phyloP scores from a whole-genome alignment of 2,113 vertebrate species.

The Talpa occidentalis region DNA sequence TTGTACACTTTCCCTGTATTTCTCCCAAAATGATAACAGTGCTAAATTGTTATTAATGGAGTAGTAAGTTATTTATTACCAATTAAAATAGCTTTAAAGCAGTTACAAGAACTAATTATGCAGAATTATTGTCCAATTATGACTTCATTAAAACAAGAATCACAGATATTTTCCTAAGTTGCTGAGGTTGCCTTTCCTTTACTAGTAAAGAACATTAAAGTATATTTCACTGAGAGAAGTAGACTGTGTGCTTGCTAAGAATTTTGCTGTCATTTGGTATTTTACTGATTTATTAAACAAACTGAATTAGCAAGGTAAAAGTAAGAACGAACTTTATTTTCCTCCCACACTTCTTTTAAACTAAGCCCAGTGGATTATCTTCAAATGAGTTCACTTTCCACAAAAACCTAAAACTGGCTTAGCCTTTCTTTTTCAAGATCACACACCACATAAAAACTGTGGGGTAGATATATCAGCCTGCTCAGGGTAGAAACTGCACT shows the following conservation, averaged over 20 bases:
- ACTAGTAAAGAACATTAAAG: not conserved
- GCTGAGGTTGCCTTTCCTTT: not conserved
- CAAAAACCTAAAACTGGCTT: not conserved
- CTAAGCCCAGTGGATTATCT: not conserved
- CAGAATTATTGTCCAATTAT: slow-evolving; percentile 50
- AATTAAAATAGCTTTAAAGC: slow-evolving; percentile 19
- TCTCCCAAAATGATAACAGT: slow-evolving; percentile 43
- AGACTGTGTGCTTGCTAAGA: not conserved
- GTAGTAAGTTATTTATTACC: slow-evolving; percentile 29
- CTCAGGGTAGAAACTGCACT: not conserved
- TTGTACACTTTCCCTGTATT: not conserved
- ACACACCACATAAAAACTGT: not conserved
- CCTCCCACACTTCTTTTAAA: not conserved
- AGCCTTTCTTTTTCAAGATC: not conserved
- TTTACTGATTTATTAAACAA: slow-evolving; percentile 1
- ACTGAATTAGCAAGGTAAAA: not conserved
- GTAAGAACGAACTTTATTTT: not conserved
- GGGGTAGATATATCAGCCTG: not conserved
- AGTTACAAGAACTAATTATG: slow-evolving; percentile 15
- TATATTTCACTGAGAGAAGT: not conserved
- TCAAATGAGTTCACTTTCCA: slow-evolving; percentile 37
- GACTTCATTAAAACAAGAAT: slow-evolving; percentile 36
- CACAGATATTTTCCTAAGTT: slow-evolving; percentile 39
- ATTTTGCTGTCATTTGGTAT: not conserved
- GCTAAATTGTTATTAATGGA: slow-evolving; percentile 38